Conservation (phyloP, 2,797 vertebrate genomes). For the Ctenopoma multispine region DNA sequence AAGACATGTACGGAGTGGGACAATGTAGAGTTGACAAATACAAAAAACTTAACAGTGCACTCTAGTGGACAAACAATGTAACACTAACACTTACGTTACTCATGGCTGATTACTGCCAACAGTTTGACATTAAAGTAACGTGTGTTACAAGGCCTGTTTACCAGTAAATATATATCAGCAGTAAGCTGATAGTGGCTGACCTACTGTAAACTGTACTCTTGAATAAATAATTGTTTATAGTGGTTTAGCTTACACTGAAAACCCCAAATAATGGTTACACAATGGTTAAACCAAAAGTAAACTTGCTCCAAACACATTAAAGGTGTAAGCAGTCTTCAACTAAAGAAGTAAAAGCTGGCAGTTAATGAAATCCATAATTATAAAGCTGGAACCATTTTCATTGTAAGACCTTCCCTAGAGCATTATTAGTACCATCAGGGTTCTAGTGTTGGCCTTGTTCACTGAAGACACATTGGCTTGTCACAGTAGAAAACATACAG, state of each 20-base stretch:
- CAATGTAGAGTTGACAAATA: too few species aligned
- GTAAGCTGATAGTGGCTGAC: background rate
- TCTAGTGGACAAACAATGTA: constrained; percentile 12
- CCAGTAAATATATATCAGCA: background rate
- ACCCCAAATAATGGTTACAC: background rate
- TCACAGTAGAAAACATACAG: background rate
- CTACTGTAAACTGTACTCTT: too few species aligned
- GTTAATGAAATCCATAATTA: background rate
- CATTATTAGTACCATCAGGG: background rate
- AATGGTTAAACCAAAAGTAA: background rate
- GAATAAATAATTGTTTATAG: background rate
- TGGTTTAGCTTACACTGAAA: background rate
- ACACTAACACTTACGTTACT: background rate
- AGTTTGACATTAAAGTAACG: background rate
- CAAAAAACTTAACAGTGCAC: background rate
- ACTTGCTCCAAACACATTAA: background rate
- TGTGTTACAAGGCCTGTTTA: background rate
- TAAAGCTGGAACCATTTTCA: background rate
- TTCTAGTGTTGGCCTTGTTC: background rate
- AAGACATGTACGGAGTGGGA: too few species aligned
- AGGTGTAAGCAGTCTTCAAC: background rate
- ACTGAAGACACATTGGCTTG: background rate
- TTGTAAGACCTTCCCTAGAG: background rate
- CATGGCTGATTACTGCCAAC: background rate
- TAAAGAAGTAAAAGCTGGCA: too few species aligned